Percentiles rank a stretch among this genome's conserved stretches.
These are phyloP conservation scores for Acestrorhynchus altus DNA, from an alignment of 2,797 vertebrate genomes.

Conservation along the genomic window DNA sequence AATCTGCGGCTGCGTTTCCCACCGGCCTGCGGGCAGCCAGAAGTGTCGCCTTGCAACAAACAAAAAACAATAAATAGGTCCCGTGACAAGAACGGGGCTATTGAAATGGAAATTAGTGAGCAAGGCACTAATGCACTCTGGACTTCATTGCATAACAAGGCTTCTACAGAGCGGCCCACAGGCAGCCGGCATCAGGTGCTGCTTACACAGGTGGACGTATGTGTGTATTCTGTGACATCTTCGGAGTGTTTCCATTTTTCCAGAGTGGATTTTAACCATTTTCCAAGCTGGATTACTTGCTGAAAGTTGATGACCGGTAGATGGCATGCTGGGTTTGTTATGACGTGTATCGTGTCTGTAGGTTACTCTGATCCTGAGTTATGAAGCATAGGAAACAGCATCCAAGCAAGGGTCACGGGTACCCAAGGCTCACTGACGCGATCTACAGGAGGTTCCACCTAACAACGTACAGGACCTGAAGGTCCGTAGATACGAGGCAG, in stretches of 20 bases:
- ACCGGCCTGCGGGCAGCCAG: slow-evolving; percentile 13
- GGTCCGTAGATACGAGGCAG: background rate
- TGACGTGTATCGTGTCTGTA: no score
- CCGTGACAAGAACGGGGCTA: slow-evolving; percentile 32
- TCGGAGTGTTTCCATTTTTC: no score
- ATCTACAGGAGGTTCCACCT: no score
- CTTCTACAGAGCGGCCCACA: background rate
- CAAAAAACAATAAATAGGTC: slow-evolving; percentile 47
- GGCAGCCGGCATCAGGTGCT: background rate
- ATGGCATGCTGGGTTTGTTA: no score
- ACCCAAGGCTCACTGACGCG: no score
- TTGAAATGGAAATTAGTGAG: slow-evolving; percentile 48
- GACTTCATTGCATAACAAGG: slow-evolving; percentile 30
- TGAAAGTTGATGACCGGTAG: no score
- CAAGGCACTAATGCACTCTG: slow-evolving; percentile 32
- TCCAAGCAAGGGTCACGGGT: no score
- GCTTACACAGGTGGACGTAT: slow-evolving; percentile 11
- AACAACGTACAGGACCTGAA: no score
- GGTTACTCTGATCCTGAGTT: no score
- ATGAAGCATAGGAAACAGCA: no score
- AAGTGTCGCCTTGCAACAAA: slow-evolving; percentile 8
- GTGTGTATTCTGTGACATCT: background rate
- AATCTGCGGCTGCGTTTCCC: slow-evolving; percentile 33
- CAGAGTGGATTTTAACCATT: no score
- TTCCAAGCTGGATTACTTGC: no score